Evolutionary conservation across 2,113 vertebrate species (phyloP).

Genomic region (Speoplatyrhinus poulsoni): DNA sequence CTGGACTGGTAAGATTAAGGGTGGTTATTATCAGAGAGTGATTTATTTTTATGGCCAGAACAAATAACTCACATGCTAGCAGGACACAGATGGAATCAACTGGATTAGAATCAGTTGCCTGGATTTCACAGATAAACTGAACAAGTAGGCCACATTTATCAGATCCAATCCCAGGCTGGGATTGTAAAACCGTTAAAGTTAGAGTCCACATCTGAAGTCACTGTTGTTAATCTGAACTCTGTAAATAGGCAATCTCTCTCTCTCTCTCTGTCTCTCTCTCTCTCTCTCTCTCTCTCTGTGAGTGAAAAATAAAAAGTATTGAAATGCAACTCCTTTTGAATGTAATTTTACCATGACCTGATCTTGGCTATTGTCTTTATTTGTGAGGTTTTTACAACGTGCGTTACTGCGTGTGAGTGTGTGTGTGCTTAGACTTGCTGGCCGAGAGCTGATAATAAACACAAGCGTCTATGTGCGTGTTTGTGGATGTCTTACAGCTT

Average conservation of each 20-base stretch:
- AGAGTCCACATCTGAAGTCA: no score
- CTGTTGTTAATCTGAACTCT: no score
- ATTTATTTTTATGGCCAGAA: background rate
- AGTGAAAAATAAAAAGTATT: no score
- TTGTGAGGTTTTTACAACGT: background rate
- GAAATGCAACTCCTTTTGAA: no score
- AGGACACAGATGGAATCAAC: background rate
- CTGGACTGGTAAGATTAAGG: background rate
- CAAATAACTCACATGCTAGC: background rate
- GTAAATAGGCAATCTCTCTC: no score
- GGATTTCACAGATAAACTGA: background rate
- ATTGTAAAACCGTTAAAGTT: no score
- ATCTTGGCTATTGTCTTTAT: background rate
- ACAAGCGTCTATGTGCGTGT: conserved; percentile 68
- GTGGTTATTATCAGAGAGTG: conserved; percentile 25
- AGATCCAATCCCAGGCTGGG: no score
- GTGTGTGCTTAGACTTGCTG: conserved; percentile 71
- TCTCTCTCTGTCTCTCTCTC: no score
- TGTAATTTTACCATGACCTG: no score
- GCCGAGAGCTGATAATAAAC: conserved; percentile 72
- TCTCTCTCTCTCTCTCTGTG: no score
- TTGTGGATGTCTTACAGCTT: conserved; percentile 66
- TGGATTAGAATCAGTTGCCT: background rate
- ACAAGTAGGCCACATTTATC: no score
- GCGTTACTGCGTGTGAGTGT: conserved; percentile 45